Conservation (phyloP, 2,888 invertebrate species). For the Ophraella communa region DNA sequence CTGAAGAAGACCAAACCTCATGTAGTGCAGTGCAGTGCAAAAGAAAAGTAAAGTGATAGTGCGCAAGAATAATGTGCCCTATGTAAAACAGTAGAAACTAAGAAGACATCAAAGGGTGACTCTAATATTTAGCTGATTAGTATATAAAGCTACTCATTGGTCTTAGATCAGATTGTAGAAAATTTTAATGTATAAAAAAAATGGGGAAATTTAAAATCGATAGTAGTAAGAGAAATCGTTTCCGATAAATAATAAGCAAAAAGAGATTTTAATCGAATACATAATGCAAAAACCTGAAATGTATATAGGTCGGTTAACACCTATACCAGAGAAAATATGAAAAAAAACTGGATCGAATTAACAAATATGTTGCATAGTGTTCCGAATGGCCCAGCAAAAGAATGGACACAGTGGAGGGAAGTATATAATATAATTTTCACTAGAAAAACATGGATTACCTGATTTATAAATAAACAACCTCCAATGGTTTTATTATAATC, state of each 20-base stretch:
- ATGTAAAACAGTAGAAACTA: too few species aligned
- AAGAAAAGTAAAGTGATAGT: too few species aligned
- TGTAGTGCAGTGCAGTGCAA: too few species aligned
- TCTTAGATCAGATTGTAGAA: too few species aligned
- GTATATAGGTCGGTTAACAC: not conserved
- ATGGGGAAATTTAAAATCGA: constrained; percentile 5
- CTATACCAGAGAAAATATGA: not conserved
- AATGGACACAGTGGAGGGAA: constrained; percentile 2
- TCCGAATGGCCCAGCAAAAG: constrained; percentile 5
- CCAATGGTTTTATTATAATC: not conserved
- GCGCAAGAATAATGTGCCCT: too few species aligned
- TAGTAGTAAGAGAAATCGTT: constrained; percentile 4
- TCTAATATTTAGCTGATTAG: too few species aligned
- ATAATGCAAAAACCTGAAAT: constrained; percentile 7
- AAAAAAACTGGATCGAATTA: not conserved
- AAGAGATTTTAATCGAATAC: constrained; percentile 5
- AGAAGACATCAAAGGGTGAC: too few species aligned
- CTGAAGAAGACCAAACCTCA: too few species aligned
- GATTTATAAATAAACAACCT: not conserved
- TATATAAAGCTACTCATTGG: too few species aligned
- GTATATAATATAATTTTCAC: not conserved
- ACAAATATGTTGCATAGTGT: constrained; percentile 1
- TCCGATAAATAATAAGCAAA: constrained; percentile 8
- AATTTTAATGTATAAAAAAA: too few species aligned
- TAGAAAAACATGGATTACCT: not conserved